phyloP scores from a whole-genome alignment of 2,888 invertebrate species.

The Agriotes lineatus region DNA sequence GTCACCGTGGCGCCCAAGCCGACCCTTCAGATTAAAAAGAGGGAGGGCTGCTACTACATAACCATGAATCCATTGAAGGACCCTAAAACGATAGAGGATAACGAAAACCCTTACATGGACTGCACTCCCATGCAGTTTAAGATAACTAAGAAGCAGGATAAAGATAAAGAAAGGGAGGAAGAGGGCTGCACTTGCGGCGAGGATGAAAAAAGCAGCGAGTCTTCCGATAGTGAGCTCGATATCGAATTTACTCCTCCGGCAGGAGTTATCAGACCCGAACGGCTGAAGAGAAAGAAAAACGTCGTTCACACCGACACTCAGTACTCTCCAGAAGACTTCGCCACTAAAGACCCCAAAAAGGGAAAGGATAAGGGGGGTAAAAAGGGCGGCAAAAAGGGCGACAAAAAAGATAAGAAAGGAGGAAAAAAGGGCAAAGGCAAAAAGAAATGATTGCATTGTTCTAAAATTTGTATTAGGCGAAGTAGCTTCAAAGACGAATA shows the following conservation, averaged over 20 bases:
- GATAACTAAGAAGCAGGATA: constrained; percentile 74
- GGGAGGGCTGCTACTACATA: constrained; percentile 75
- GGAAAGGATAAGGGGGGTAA: constrained; percentile 31
- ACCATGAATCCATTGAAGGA: constrained; percentile 78
- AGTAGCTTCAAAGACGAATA: no score
- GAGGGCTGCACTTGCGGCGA: constrained; percentile 57
- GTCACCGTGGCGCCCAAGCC: constrained; percentile 71
- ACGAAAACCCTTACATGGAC: constrained; percentile 77
- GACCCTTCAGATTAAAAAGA: constrained; percentile 74
- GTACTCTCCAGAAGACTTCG: constrained; percentile 71
- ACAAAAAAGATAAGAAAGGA: constrained; percentile 5
- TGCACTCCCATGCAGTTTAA: constrained; percentile 78
- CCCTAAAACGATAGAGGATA: constrained; percentile 68
- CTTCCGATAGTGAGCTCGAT: constrained; percentile 76
- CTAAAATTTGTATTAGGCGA: no score
- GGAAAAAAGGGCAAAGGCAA: constrained; percentile 19
- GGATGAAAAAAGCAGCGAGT: constrained; percentile 67
- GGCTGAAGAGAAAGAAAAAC: constrained; percentile 65
- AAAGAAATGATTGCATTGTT: constrained; percentile 2
- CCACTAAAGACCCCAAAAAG: constrained; percentile 53
- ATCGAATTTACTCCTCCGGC: constrained; percentile 81
- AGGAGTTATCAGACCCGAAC: constrained; percentile 74
- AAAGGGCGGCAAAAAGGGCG: constrained; percentile 2
- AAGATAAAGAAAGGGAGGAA: constrained; percentile 62
- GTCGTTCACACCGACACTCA: constrained; percentile 73